These are phyloP conservation scores for Drosophila busckii DNA, from an alignment of 1,140 invertebrate species.

Conservation along the genomic window DNA sequence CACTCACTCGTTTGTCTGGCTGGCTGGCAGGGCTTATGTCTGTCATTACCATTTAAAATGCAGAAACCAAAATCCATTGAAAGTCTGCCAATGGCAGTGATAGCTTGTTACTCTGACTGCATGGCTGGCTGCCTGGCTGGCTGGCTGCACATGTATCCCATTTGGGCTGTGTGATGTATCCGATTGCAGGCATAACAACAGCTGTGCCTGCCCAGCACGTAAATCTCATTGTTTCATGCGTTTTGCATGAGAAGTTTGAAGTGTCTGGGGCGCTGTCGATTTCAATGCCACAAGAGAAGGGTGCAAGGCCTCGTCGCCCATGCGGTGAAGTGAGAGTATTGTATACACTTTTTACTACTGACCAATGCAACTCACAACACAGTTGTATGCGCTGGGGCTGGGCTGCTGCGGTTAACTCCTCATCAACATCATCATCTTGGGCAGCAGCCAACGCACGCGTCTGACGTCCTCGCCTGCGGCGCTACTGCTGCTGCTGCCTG, in stretches of 20 bases:
- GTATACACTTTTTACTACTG: constrained; percentile 42
- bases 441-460: constrained; percentile 26
- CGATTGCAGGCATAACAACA: constrained; percentile 70
- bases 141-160: constrained; percentile 24
- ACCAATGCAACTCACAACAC: too few species aligned
- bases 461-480: constrained; percentile 31
- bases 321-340: constrained; percentile 22
- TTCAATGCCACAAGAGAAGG: constrained; percentile 61
- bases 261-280: constrained; percentile 55
- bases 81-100: constrained; percentile 30
- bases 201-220: constrained; percentile 69
- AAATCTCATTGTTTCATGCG: constrained; percentile 71
- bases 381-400: too few species aligned
- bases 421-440: too few species aligned
- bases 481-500: too few species aligned
- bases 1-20: constrained; percentile 5
- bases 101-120: not conserved
- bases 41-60: constrained; percentile 53
- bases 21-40: constrained; percentile 31
- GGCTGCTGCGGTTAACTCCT: too few species aligned
- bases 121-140: not conserved
- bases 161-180: constrained; percentile 58
- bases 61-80: constrained; percentile 56
- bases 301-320: not conserved
- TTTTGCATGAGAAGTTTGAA: constrained; percentile 64